Evolutionary conservation across 2,888 invertebrate species (phyloP).

Genomic region (Antheraea yamamai): DNA sequence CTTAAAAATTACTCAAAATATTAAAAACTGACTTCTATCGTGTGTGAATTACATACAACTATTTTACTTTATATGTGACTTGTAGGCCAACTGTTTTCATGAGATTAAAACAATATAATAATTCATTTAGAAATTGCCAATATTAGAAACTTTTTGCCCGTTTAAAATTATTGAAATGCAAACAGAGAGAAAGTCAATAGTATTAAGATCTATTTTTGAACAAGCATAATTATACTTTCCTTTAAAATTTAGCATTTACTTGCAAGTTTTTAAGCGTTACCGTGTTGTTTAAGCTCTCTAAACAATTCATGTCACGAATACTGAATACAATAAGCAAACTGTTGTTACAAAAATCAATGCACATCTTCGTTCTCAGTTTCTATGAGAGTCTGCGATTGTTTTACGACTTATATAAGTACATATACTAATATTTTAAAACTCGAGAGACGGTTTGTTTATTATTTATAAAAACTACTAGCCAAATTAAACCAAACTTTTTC

Average conservation of each 20-base stretch:
- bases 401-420: not conserved
- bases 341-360: not conserved
- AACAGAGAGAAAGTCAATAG: not conserved
- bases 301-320: conserved; percentile 22
- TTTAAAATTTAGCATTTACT: conserved; percentile 9
- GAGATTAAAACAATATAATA: not conserved
- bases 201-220: conserved; percentile 6
- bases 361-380: not conserved
- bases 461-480: too few species aligned
- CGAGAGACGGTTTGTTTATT: too few species aligned
- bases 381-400: not conserved
- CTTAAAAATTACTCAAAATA: too few species aligned
- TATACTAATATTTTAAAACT: too few species aligned
- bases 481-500: too few species aligned
- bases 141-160: not conserved
- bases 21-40: too few species aligned
- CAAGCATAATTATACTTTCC: not conserved
- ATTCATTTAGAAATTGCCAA: not conserved
- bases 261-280: conserved; percentile 17
- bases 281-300: conserved; percentile 25
- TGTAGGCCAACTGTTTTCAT: not conserved
- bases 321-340: conserved; percentile 9
- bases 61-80: not conserved
- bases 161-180: conserved; percentile 1
- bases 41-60: too few species aligned